Percentiles rank a stretch among this genome's conserved stretches.
These are phyloP conservation scores for Rousettus leschenaultii DNA, from an alignment of 2,113 vertebrate genomes.

Conservation along the genomic window DNA sequence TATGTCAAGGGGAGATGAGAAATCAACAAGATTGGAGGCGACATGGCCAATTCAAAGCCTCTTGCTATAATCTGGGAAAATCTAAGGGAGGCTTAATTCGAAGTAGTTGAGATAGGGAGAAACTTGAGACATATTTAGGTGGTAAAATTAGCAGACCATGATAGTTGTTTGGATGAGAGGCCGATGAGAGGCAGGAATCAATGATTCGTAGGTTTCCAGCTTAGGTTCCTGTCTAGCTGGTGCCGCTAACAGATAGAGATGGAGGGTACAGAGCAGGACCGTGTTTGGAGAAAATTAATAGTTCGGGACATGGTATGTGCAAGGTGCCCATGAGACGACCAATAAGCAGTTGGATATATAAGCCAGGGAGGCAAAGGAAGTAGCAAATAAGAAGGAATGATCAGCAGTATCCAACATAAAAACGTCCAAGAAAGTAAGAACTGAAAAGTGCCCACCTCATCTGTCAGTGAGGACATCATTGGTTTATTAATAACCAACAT, in stretches of 20 bases:
- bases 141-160: background rate
- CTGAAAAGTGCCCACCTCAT: background rate
- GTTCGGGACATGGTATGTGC: background rate
- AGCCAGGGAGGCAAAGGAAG: background rate
- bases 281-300: background rate
- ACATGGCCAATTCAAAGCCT: background rate
- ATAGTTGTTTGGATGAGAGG: background rate
- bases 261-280: background rate
- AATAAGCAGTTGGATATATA: background rate
- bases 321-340: background rate
- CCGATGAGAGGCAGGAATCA: background rate
- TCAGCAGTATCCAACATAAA: background rate
- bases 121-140: background rate
- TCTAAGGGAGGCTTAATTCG: background rate
- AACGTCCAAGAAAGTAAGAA: background rate
- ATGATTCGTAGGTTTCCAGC: background rate
- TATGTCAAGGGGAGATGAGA: background rate
- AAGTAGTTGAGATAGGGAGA: background rate
- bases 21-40: background rate
- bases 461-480: background rate
- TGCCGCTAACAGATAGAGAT: background rate
- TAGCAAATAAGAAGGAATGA: background rate
- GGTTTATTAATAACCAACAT: background rate
- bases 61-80: background rate
- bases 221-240: background rate